Base-by-base conservation (phyloP, 2,797 vertebrate genomes). In the Sparus aurata region DNA sequence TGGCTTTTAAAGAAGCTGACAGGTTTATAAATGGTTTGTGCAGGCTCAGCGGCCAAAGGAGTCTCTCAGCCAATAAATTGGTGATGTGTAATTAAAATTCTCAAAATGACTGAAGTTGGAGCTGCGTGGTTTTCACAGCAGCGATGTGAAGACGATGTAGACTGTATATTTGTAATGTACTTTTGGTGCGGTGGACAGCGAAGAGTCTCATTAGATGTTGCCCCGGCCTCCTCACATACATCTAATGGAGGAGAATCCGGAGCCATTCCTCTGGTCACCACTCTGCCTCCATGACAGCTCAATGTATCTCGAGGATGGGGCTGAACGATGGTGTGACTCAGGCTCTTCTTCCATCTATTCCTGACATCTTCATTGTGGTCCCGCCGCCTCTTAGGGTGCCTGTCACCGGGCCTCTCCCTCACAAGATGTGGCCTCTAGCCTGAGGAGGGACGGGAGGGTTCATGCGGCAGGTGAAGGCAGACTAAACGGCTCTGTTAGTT, bases 401-500 rank as follows among this genome's bases (percentile, higher is more conserved):
- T 69, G 67, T 84, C 73, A 22, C 54, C 16, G 45, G 63, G 55
- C 62, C 27, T 63, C 8, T 11, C 27, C 46, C 27, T 34, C 64
- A 2, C 54, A 2, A 17, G 63, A 83, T 68, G 75, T 73, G 71
- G 73, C 74, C 78, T 74, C 70, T 34, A 11, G 69, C 22, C 6
- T 9, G 64, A 23, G 41, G 20, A 68, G 66, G 60, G 49, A 69
- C 22, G 41, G 20, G 60, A 69, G 79, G 53, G 57, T 63, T 34
- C 69, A 53, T 60, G 70, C 65, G 1, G 30, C 73, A 85, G 75
- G 85, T 90, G 79, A 84, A 9, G 61, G 41, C 58, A 64, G 75
- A 69, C 70, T 47, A 60, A 77, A 82, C 78, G 67, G 52, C 85
- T 76, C 73, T 70, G 73, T 83, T 69, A 83, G 76, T 67, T 15